These are phyloP conservation scores for Emesis furor DNA, from an alignment of 2,888 invertebrate genomes.

Conservation along the genomic window DNA sequence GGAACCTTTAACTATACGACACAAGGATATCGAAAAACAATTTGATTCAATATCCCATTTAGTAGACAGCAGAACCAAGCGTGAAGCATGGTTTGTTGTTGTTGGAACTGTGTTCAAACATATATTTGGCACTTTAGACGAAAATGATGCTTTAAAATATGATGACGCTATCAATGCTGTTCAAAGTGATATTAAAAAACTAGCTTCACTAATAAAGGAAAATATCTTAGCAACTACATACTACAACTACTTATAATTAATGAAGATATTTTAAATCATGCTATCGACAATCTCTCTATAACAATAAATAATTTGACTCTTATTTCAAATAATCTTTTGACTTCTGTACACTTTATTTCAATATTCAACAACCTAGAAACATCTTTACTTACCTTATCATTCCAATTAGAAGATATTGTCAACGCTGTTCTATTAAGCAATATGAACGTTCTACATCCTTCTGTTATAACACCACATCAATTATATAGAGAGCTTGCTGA, in stretches of 20 bases:
- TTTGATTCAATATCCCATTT: constrained; percentile 38
- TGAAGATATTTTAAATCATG: too few species aligned
- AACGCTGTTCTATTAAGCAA: constrained; percentile 65
- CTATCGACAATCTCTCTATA: too few species aligned
- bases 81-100: constrained; percentile 66
- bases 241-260: too few species aligned
- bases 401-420: constrained; percentile 50
- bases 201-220: too few species aligned
- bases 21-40: neutral
- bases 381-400: constrained; percentile 44
- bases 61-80: constrained; percentile 25
- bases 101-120: constrained; percentile 64
- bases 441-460: constrained; percentile 66
- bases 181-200: neutral
- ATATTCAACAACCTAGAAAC: constrained; percentile 49
- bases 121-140: constrained; percentile 67
- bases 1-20: too few species aligned
- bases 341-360: neutral
- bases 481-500: constrained; percentile 64
- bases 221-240: neutral
- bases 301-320: too few species aligned
- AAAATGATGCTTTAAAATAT: constrained; percentile 64
- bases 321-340: too few species aligned
- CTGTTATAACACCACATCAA: constrained; percentile 64
- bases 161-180: constrained; percentile 47